Evolutionary conservation across 2,888 invertebrate species (phyloP).

Genomic region (Drosophila prolongata): DNA sequence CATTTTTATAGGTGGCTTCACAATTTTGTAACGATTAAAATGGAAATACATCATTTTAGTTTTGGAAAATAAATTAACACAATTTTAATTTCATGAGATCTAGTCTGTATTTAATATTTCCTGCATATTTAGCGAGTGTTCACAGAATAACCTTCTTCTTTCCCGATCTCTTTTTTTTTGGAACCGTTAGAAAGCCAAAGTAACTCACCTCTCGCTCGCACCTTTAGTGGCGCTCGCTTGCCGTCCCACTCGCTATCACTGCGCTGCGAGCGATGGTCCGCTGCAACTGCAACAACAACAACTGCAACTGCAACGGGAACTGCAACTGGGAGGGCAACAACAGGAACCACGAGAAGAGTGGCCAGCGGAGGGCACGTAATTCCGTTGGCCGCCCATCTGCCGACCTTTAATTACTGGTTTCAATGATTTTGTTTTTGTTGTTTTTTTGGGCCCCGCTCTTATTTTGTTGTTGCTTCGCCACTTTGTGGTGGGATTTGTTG

Average conservation of each 20-base stretch:
- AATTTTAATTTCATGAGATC: too few relatives aligned
- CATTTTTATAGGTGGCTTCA: too few relatives aligned
- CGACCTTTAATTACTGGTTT: background rate
- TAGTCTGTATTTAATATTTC: background rate
- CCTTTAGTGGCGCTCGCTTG: conserved; percentile 17
- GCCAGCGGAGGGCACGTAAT: conserved; percentile 61
- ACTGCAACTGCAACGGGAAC: conserved; percentile 14
- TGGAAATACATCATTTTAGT: too few relatives aligned
- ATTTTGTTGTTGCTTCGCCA: conserved; percentile 16
- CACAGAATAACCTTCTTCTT: background rate
- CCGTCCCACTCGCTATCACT: conserved; percentile 33
- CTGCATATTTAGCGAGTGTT: background rate
- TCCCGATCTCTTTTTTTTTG: background rate
- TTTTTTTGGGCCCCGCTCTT: background rate
- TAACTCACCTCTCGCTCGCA: conserved; percentile 32
- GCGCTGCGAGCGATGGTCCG: conserved; percentile 9
- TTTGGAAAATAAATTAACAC: too few relatives aligned
- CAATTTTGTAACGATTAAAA: too few relatives aligned
- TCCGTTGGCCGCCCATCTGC: conserved; percentile 57
- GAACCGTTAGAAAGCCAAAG: conserved; percentile 20
- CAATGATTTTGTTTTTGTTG: background rate
- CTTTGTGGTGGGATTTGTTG: conserved; percentile 28
- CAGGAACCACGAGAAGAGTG: conserved; percentile 11
- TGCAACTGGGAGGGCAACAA: conserved; percentile 9
- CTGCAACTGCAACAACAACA: conserved; percentile 32